Evolutionary conservation across 2,113 vertebrate species (phyloP).

Genomic region (Oxyruncus cristatus): DNA sequence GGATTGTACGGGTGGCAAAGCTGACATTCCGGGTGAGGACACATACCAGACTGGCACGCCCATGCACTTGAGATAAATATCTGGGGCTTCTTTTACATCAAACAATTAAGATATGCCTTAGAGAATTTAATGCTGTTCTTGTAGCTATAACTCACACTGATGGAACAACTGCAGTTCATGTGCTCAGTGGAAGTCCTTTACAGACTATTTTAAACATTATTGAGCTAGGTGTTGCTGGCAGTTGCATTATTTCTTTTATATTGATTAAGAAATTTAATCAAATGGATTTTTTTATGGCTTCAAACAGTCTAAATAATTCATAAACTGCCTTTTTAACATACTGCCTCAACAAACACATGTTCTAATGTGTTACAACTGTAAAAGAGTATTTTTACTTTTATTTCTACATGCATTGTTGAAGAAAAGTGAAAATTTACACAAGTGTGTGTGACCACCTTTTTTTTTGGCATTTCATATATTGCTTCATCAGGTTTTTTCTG

Average conservation of each 20-base stretch:
- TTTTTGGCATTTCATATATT: neutral
- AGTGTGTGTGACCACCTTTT: neutral
- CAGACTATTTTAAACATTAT: neutral
- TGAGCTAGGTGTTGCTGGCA: neutral
- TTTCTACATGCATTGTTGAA: neutral
- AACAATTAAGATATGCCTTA: neutral
- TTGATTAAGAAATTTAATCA: constrained; percentile 42
- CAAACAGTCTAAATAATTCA: neutral
- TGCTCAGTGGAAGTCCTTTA: neutral
- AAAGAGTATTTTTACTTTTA: neutral
- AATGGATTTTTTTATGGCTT: neutral
- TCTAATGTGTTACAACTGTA: neutral
- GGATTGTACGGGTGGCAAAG: neutral
- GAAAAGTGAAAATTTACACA: neutral
- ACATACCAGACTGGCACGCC: neutral
- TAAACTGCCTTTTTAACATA: neutral
- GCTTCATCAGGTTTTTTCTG: neutral
- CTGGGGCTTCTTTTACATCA: neutral
- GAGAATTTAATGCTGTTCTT: neutral
- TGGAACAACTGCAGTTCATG: neutral
- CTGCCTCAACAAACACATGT: neutral
- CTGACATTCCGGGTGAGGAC: neutral
- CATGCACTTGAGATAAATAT: neutral
- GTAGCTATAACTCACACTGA: neutral
- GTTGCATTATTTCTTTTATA: constrained; percentile 40